These are phyloP conservation scores for Beaufortia kweichowensis DNA, from an alignment of 2,113 vertebrate genomes.

Conservation along the genomic window DNA sequence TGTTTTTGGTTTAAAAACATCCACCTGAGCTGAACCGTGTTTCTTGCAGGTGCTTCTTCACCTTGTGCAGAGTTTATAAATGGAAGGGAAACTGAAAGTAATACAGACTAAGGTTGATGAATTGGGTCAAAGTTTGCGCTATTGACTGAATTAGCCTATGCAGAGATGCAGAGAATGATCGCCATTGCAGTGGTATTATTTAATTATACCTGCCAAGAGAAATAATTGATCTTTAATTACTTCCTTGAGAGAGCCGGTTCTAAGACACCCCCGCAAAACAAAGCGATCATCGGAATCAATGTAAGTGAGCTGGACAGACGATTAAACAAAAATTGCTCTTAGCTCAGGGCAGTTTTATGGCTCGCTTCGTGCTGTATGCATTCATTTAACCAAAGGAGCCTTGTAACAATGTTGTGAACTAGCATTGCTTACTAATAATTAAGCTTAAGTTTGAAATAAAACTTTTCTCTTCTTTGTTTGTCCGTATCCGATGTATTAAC, in stretches of 20 bases:
- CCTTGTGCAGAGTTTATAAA: constrained; percentile 23
- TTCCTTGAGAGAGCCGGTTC: not conserved
- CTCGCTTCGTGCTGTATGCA: constrained; percentile 8
- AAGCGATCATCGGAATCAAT: constrained; percentile 3
- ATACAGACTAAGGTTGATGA: constrained; percentile 24
- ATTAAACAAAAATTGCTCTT: constrained; percentile 1
- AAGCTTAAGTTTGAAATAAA: constrained; percentile 34
- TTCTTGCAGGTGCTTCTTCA: not conserved
- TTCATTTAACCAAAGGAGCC: constrained; percentile 12
- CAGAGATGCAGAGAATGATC: constrained; percentile 39
- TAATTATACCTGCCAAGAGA: constrained; percentile 28
- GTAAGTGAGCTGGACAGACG: not conserved
- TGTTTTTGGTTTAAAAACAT: not conserved
- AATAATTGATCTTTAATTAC: constrained; percentile 39
- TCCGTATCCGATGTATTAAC: constrained; percentile 37
- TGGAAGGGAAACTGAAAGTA: constrained; percentile 13
- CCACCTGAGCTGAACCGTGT: not conserved
- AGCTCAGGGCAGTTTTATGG: not conserved
- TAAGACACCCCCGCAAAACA: not conserved
- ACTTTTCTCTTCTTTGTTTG: constrained; percentile 43
- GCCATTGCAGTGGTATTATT: constrained; percentile 24
- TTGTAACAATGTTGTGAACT: constrained; percentile 32
- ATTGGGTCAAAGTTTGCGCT: constrained; percentile 30
- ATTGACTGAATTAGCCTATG: constrained; percentile 28
- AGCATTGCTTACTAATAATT: too few species aligned